These are phyloP conservation scores for Pantala flavescens DNA, from an alignment of 1,140 invertebrate species.

Conservation along the genomic window DNA sequence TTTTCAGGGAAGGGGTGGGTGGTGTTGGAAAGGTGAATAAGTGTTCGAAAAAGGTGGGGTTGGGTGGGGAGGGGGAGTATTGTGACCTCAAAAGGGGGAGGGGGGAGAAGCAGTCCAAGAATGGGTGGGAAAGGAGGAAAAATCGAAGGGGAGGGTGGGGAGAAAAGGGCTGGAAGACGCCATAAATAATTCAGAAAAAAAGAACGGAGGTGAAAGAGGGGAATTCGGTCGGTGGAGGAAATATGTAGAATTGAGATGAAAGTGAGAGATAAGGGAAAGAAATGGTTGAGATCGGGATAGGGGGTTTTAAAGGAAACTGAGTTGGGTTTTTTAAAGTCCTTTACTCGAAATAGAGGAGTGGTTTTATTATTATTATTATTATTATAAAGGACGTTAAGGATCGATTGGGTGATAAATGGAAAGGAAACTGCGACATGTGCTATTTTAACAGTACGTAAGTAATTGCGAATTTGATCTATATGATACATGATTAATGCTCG, in stretches of 20 bases:
- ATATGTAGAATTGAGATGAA: not conserved
- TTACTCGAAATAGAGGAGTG: not conserved
- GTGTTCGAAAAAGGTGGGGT: not conserved
- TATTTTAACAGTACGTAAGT: too few relatives aligned
- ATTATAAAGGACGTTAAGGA: too few relatives aligned
- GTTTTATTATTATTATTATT: too few relatives aligned
- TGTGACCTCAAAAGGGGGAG: not conserved
- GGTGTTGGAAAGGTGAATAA: not conserved
- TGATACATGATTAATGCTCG: too few relatives aligned
- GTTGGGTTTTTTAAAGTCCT: not conserved
- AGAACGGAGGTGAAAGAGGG: not conserved
- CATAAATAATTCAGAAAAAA: slow-evolving; percentile 11
- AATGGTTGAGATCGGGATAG: not conserved
- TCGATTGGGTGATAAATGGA: too few relatives aligned
- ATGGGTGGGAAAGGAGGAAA: not conserved
- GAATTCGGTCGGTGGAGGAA: not conserved
- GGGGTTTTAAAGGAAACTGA: not conserved
- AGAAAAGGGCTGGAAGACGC: not conserved
- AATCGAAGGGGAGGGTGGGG: not conserved
- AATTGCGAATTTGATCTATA: too few relatives aligned
- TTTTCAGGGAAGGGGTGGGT: not conserved
- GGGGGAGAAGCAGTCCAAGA: too few relatives aligned
- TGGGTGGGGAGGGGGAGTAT: not conserved
- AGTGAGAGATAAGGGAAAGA: not conserved
- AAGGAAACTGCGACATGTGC: too few relatives aligned